phyloP scores from a whole-genome alignment of 2,888 invertebrate species.

The Thereva nobilitata region DNA sequence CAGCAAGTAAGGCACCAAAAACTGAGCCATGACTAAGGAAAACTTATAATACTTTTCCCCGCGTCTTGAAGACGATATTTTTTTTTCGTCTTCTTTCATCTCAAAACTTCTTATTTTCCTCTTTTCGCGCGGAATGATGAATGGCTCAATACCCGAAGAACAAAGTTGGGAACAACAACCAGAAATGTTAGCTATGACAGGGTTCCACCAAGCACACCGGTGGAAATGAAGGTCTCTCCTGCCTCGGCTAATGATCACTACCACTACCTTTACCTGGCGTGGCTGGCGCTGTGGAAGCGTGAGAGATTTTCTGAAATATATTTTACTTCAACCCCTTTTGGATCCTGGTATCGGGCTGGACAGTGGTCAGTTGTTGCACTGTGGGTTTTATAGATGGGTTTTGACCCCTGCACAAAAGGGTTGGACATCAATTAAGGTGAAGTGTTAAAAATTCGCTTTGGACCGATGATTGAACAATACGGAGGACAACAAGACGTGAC shows the following conservation, averaged over 20 bases:
- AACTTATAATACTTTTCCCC: background rate
- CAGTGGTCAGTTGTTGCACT: conserved; percentile 18
- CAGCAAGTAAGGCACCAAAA: conserved; percentile 33
- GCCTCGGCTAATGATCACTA: conserved; percentile 24
- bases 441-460: conserved; percentile 33
- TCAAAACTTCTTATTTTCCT: conserved; percentile 16
- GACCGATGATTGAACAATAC: conserved; percentile 27
- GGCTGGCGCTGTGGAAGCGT: conserved; percentile 24
- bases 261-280: background rate
- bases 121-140: conserved; percentile 29
- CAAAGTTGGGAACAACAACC: conserved; percentile 8
- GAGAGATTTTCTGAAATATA: conserved; percentile 26
- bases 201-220: conserved; percentile 1
- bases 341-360: background rate
- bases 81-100: conserved; percentile 4
- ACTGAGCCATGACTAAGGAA: conserved; percentile 27
- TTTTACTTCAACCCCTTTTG: conserved; percentile 14
- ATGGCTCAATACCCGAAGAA: conserved; percentile 23
- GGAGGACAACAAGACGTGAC: conserved; percentile 31
- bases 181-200: conserved; percentile 8
- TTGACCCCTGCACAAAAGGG: conserved; percentile 23
- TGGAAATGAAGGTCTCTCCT: conserved; percentile 28
- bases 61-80: too few relatives aligned
- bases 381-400: background rate
- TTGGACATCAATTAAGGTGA: conserved; percentile 35